These are phyloP conservation scores for Crenichthys baileyi DNA, from an alignment of 2,797 vertebrate species.

Conservation along the genomic window DNA sequence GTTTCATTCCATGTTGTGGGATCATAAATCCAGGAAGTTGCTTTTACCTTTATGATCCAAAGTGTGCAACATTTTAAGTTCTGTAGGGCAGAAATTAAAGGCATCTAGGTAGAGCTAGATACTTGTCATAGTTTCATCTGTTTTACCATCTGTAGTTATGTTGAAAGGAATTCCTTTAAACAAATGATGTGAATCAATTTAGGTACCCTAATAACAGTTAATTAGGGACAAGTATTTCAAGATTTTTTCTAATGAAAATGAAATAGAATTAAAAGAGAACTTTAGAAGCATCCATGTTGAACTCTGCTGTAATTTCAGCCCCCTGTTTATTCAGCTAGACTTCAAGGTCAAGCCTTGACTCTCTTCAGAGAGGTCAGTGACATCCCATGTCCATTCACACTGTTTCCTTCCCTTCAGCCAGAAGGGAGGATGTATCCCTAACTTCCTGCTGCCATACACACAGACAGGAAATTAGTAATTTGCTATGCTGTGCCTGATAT, in stretches of 20 bases:
- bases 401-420: conserved; percentile 79
- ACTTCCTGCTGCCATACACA: conserved; percentile 79
- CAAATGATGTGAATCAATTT: conserved; percentile 11
- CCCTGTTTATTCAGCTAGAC: conserved; percentile 75
- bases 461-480: conserved; percentile 81
- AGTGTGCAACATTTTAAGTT: conserved; percentile 72
- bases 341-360: conserved; percentile 81
- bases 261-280: conserved; percentile 10
- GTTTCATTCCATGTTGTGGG: conserved; percentile 97
- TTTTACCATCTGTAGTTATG: conserved; percentile 12
- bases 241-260: background rate
- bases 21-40: conserved; percentile 94
- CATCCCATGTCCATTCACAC: conserved; percentile 77
- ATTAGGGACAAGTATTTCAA: background rate
- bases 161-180: conserved; percentile 10
- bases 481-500: conserved; percentile 73
- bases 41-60: conserved; percentile 89
- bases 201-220: background rate
- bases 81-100: conserved; percentile 69
- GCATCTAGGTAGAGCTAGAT: conserved; percentile 82
- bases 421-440: conserved; percentile 79
- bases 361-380: conserved; percentile 76
- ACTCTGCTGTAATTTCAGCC: conserved; percentile 54
- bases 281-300: conserved; percentile 35
- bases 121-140: conserved; percentile 59